Evolutionary conservation across 1,140 invertebrate species (phyloP).

Genomic region (Odontomachus brunneus): DNA sequence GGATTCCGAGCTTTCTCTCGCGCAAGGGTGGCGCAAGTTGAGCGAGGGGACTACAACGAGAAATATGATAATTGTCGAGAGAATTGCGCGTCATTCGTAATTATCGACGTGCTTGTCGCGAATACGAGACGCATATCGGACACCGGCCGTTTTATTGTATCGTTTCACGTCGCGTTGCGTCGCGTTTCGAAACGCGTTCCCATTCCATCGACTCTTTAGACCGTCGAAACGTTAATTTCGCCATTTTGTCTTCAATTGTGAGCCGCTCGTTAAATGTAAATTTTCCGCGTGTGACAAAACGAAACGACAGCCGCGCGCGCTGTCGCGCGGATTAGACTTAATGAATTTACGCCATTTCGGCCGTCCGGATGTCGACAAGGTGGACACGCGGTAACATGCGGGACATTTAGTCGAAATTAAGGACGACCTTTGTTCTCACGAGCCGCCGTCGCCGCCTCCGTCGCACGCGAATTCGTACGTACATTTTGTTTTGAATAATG

Average conservation of each 20-base stretch:
- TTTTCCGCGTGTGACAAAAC: constrained; percentile 44
- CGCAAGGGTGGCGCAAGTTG: background rate
- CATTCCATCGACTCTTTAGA: constrained; percentile 43
- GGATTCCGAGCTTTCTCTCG: too few relatives aligned
- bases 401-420: constrained; percentile 51
- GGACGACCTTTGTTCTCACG: constrained; percentile 50
- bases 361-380: constrained; percentile 44
- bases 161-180: constrained; percentile 16
- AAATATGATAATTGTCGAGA: constrained; percentile 14
- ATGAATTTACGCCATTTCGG: constrained; percentile 58
- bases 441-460: background rate
- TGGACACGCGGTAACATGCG: constrained; percentile 34
- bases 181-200: constrained; percentile 1
- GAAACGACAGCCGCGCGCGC: constrained; percentile 13
- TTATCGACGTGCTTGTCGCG: constrained; percentile 3
- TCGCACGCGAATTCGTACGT: constrained; percentile 21
- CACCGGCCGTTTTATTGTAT: constrained; percentile 26
- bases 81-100: constrained; percentile 13
- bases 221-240: constrained; percentile 40
- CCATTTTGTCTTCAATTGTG: constrained; percentile 50
- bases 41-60: constrained; percentile 11
- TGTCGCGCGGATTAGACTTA: constrained; percentile 50
- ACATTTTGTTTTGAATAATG: constrained; percentile 53
- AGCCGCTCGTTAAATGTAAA: constrained; percentile 56
- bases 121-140: background rate